A percentile compares a stretch with the other conserved stretches of the same genome.
Evolutionary conservation across 1,140 invertebrate species (phyloP).

Genomic region (Drosophila insularis): DNA sequence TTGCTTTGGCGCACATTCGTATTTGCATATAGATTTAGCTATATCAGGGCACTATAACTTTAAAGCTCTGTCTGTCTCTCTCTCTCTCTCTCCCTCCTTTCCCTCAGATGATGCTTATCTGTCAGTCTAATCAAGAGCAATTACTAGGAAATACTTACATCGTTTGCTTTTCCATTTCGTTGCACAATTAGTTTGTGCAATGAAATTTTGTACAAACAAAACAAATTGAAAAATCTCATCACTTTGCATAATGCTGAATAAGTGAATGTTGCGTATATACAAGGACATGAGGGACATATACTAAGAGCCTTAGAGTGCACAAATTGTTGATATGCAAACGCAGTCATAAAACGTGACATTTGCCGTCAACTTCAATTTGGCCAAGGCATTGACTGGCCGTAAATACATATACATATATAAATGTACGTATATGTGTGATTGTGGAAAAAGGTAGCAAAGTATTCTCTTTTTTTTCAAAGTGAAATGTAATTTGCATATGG

Average conservation of each 20-base stretch:
- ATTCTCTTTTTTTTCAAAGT: constrained; percentile 46
- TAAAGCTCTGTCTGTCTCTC: background rate
- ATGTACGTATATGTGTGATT: constrained; percentile 9
- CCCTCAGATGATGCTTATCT: background rate
- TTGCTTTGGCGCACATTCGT: constrained; percentile 55
- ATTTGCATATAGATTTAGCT: constrained; percentile 30
- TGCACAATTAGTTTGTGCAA: constrained; percentile 54
- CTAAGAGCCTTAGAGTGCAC: constrained; percentile 19
- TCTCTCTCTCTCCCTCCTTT: no score
- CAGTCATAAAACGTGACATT: constrained; percentile 76
- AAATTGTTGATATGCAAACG: constrained; percentile 69
- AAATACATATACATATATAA: constrained; percentile 34
- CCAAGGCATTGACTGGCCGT: constrained; percentile 62
- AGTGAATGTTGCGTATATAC: constrained; percentile 25
- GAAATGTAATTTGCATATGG: constrained; percentile 70
- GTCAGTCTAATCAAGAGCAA: constrained; percentile 22
- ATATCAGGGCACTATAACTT: background rate
- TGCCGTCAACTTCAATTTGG: constrained; percentile 62
- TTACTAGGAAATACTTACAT: constrained; percentile 20
- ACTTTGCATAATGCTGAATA: constrained; percentile 67
- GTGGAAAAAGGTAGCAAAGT: constrained; percentile 61
- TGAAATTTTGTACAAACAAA: constrained; percentile 32
- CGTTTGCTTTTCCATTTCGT: constrained; percentile 21
- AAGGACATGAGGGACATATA: constrained; percentile 11
- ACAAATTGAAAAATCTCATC: constrained; percentile 55